Base-by-base conservation (phyloP, 2,113 vertebrate genomes). In the Oryzias woworae region DNA sequence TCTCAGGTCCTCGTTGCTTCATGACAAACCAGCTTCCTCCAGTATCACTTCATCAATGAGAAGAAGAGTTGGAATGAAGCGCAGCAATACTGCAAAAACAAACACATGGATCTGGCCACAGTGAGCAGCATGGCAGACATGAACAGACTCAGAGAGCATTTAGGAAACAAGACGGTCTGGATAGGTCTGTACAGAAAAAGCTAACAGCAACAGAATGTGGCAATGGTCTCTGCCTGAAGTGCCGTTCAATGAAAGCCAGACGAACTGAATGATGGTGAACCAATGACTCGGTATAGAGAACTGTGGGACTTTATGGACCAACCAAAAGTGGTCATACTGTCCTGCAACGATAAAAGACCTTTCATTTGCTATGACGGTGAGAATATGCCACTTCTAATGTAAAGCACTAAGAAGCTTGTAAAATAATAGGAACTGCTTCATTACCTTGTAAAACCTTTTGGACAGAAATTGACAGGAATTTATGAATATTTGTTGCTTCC, bases 341-440 rank as follows among this genome's bases (percentile, higher is more conserved):
- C 22, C 6, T 67, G 73, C 53, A 0, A 0, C 0, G 0, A 0
- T 0, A 0, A 0, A 1, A 0, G 0, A 0, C 0, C 0, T 3
- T 58, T 58, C 4, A n/a, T 66, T 49, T 80, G 81, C 44, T 64
- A 58, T 6, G 0, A 74, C 48, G 73, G 73, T 83, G 49, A 77
- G 76, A 22, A 57, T 8, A 36, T n/a, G 1, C 16, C 14, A 41
- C n/a, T 12, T 23, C 10, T 28, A 2, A 15, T 20, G 10, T 14
- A 2, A 4, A 7, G 16, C 3, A 5, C 14, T 2, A 49, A 14
- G 14, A 36, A 4, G 14, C 6, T 12, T 4, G 12, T 2, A 42
- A 43, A 43, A 20, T 46, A 6, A n/a, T 18, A 13, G 0, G 16
- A 41, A 46, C 36, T 0, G 7, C 6, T 3, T 28, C n/a, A 3